These are phyloP conservation scores for Dallia pectoralis DNA, from an alignment of 2,797 vertebrate genomes.

Conservation along the genomic window DNA sequence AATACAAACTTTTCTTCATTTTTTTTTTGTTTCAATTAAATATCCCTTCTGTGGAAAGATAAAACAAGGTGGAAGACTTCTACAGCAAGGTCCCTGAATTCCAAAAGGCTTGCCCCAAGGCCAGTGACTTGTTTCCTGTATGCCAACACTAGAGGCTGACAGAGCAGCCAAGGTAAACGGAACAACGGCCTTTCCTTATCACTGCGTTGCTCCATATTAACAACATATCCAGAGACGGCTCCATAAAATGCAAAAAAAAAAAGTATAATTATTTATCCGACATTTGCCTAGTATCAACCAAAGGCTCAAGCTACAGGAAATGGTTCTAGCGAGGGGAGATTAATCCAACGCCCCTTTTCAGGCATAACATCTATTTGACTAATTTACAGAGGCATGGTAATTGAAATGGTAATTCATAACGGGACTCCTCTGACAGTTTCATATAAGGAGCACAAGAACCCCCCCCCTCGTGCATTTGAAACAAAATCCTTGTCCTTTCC, in stretches of 20 bases:
- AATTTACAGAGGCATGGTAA: slow-evolving; percentile 45
- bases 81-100: not conserved
- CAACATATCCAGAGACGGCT: slow-evolving; percentile 40
- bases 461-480: no score
- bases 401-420: slow-evolving; percentile 30
- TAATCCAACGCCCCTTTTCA: slow-evolving; percentile 47
- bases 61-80: not conserved
- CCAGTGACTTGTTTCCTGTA: not conserved
- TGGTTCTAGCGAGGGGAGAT: slow-evolving; percentile 48
- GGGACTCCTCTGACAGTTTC: slow-evolving; percentile 1
- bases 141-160: slow-evolving; percentile 5
- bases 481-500: no score
- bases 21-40: not conserved
- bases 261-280: slow-evolving; percentile 61
- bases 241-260: slow-evolving; percentile 40
- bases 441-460: not conserved
- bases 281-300: slow-evolving; percentile 65
- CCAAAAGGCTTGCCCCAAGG: not conserved
- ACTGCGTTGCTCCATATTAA: slow-evolving; percentile 39
- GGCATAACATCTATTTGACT: slow-evolving; percentile 26
- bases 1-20: not conserved
- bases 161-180: slow-evolving; percentile 16
- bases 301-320: slow-evolving; percentile 46
- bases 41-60: not conserved
- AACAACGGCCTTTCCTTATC: slow-evolving; percentile 32